These are phyloP conservation scores for Ictalurus furcatus DNA, from an alignment of 2,113 vertebrate species.

Conservation along the genomic window DNA sequence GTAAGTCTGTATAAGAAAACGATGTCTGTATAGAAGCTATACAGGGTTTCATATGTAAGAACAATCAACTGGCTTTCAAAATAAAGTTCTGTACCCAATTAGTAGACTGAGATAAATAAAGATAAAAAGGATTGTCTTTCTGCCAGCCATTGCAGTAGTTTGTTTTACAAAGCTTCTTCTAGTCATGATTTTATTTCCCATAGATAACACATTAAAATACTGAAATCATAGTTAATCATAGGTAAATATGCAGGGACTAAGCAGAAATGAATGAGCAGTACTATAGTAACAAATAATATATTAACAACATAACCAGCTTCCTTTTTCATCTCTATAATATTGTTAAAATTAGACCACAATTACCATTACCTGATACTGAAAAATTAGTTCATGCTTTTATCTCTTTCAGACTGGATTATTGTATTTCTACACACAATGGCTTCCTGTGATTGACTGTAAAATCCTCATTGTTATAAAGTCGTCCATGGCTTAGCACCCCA, in stretches of 20 bases:
- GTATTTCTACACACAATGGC: not conserved
- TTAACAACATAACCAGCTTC: not conserved
- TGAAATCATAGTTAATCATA: not conserved
- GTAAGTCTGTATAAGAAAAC: not conserved
- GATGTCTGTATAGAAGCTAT: not conserved
- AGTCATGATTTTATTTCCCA: not conserved
- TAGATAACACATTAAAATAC: not conserved
- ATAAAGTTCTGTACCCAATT: not conserved
- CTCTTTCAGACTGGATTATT: not conserved
- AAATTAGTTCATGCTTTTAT: not conserved
- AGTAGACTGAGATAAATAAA: not conserved
- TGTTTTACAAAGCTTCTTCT: not conserved
- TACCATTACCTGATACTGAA: not conserved
- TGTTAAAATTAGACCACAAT: not conserved
- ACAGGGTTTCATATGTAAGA: not conserved
- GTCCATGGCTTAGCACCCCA: not conserved
- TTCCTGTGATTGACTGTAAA: not conserved
- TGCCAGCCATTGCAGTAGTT: not conserved
- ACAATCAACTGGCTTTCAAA: not conserved
- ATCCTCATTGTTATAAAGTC: not conserved
- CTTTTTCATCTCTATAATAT: not conserved
- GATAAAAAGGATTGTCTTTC: not conserved
- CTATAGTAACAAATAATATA: not conserved
- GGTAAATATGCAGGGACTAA: not conserved
- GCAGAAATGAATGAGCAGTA: not conserved